Evolutionary conservation across 2,113 vertebrate species (phyloP).

Genomic region (Camelus bactrianus): DNA sequence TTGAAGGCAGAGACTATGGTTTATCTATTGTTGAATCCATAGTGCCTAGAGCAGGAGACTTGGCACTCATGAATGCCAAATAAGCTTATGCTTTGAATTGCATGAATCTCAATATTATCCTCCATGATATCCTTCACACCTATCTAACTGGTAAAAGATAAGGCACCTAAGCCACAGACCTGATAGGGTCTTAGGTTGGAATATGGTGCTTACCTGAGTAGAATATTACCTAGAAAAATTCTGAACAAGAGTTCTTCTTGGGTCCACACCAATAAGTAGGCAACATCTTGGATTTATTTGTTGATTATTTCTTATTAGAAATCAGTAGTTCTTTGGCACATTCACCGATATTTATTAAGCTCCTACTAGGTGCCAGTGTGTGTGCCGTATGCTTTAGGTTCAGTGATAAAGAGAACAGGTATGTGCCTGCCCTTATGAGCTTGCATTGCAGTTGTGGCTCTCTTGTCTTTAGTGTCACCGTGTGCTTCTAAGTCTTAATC

Average conservation of each 20-base stretch:
- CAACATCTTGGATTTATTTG: neutral
- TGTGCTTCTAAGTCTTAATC: neutral
- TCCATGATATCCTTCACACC: neutral
- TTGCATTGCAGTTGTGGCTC: neutral
- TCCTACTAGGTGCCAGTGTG: neutral
- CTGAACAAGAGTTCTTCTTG: neutral
- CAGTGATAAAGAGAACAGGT: neutral
- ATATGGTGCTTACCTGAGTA: neutral
- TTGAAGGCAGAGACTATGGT: neutral
- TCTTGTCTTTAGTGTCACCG: slow-evolving; percentile 1
- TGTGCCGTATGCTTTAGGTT: neutral
- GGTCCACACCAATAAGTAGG: neutral
- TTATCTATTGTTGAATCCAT: neutral
- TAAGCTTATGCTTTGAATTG: neutral
- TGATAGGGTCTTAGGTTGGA: neutral
- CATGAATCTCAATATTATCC: neutral
- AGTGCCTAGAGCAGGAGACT: neutral
- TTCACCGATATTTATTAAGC: neutral
- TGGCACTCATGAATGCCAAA: neutral
- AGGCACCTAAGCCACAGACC: neutral
- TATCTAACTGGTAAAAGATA: neutral
- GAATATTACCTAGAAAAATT: neutral
- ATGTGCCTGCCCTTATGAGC: neutral
- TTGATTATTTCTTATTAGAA: slow-evolving; percentile 14
- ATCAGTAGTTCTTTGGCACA: neutral